Evolutionary conservation across 2,797 vertebrate genomes (phyloP).

Genomic region (Esox masquinongy): DNA sequence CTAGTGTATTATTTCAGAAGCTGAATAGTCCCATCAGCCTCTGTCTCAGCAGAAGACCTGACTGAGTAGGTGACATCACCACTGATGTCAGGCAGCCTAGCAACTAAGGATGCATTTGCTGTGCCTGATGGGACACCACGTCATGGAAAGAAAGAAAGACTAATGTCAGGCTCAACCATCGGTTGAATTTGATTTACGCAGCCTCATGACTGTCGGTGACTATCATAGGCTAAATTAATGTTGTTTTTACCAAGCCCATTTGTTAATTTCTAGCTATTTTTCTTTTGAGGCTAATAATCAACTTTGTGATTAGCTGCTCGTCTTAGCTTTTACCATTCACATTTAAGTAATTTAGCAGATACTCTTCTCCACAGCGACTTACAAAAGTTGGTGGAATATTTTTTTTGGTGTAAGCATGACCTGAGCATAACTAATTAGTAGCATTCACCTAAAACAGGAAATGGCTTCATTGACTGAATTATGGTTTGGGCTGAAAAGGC

Average conservation of each 20-base stretch:
- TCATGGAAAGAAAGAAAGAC: background rate
- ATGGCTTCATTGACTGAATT: background rate
- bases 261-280: background rate
- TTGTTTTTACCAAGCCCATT: background rate
- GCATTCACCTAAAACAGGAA: constrained; percentile 36
- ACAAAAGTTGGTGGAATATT: no score
- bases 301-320: no score
- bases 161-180: background rate
- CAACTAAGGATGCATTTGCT: constrained; percentile 28
- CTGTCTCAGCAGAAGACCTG: background rate
- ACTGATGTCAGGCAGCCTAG: constrained; percentile 37
- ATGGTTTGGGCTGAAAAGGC: no score
- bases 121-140: background rate
- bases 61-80: constrained; percentile 18
- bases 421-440: constrained; percentile 38
- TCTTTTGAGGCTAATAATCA: background rate
- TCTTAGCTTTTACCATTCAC: no score
- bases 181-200: background rate
- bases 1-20: background rate
- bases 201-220: background rate
- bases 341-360: background rate
- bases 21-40: background rate
- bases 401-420: background rate
- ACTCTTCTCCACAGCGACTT: background rate
- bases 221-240: background rate